phyloP scores from a whole-genome alignment of 2,113 vertebrate genomes.

The Spheniscus mendiculus region DNA sequence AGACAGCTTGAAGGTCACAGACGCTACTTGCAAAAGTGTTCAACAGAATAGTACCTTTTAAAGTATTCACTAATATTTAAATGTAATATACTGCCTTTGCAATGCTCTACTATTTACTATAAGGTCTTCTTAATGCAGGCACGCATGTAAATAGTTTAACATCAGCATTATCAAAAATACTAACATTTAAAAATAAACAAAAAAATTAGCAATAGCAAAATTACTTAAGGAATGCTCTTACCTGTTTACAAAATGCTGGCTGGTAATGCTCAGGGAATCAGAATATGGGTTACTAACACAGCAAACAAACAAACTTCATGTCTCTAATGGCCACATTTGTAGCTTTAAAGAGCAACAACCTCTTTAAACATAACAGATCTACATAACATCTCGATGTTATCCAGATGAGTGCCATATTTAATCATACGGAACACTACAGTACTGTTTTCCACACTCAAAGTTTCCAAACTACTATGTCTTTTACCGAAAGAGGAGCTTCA shows the following conservation, averaged over 20 bases:
- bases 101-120: neutral
- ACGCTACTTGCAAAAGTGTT: neutral
- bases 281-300: rapidly evolving
- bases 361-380: neutral
- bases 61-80: neutral
- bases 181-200: neutral
- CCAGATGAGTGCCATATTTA: neutral
- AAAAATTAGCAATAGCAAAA: neutral
- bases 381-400: neutral
- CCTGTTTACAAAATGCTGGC: neutral
- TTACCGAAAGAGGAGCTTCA: neutral
- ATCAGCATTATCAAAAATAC: neutral
- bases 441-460: neutral
- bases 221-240: neutral
- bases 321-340: neutral
- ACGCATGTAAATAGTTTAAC: neutral
- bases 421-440: neutral
- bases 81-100: neutral
- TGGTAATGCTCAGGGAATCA: neutral
- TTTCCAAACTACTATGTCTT: neutral
- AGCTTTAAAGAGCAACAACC: neutral
- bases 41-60: neutral
- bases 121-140: neutral
- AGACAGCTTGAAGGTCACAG: neutral
- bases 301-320: neutral